Base-by-base conservation (phyloP, 2,888 invertebrate species). In the Latrodectus hesperus region DNA sequence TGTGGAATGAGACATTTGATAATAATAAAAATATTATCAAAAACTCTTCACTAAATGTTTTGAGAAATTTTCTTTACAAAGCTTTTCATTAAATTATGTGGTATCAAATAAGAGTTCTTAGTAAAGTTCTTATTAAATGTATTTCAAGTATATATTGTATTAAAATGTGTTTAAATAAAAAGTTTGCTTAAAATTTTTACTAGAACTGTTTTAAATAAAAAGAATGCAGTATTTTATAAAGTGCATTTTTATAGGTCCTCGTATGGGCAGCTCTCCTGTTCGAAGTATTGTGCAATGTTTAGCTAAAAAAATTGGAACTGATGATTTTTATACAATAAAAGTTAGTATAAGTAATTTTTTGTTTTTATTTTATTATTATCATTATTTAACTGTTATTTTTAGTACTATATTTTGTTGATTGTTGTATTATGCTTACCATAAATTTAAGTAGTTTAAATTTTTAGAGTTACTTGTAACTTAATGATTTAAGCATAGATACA, bases 221-320 rank as follows among this genome's bases (percentile, higher is more conserved):
- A 38, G 6, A 38, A 38, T 38, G 38, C 38, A 38, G 6, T 38
- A 38, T 68, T 68, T 68, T 12, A 14, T 8, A 68, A n/a, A 68
- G 4, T 67, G 4, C n/a, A 11, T 14, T 89, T 55, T 80, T 84
- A 26, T 86, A 92, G 96, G 96, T 3, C 95, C 95, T 51, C 94
- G 95, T 90, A 92, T 95, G 53, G 95, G 95, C 0, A 94, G 94
- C 9, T 95, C 95, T 87, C 96, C 96, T 16, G 96, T 96, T 0
- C 94, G 95, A 91, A 95, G 95, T 92, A 95, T 96, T 91, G 94
- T 95, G 9, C 95, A 96, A 91, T 96, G 95, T 92, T 92, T 96
- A 89, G 95, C 95, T 9, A 93, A 95, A 83, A 95, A 94, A 91
- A 94, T 95, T 91, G 77, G 74, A 67, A 95, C 95, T 52, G 94